Evolutionary conservation across 2,888 invertebrate genomes (phyloP).

Genomic region (Cephus nigrinus): DNA sequence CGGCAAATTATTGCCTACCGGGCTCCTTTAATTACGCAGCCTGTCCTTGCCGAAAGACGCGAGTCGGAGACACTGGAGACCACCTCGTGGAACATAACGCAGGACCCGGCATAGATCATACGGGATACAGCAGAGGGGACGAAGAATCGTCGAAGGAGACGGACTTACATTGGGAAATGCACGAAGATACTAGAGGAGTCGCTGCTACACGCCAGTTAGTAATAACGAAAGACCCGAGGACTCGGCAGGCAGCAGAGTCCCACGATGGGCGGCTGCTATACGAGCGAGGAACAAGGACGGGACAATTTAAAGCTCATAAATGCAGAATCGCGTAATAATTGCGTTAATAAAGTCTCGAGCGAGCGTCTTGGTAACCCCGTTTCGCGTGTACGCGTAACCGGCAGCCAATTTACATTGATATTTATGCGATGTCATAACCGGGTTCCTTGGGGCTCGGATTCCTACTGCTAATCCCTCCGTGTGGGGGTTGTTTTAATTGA

Average conservation of each 20-base stretch:
- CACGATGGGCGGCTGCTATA: neutral
- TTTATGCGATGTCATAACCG: slow-evolving; percentile 67
- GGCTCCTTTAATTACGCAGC: neutral
- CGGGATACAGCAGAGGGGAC: too few relatives aligned
- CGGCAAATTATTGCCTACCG: neutral
- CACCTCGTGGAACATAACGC: too few relatives aligned
- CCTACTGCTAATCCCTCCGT: slow-evolving; percentile 62
- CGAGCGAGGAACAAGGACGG: neutral
- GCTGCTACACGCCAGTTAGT: neutral
- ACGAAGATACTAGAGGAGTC: too few relatives aligned
- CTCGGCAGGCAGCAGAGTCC: neutral
- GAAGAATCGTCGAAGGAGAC: neutral
- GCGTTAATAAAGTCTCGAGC: slow-evolving; percentile 48
- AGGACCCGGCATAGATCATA: too few relatives aligned
- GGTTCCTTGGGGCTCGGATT: slow-evolving; percentile 57
- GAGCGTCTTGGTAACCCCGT: slow-evolving; percentile 29
- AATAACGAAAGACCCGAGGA: neutral
- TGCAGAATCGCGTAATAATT: slow-evolving; percentile 52
- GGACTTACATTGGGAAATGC: neutral
- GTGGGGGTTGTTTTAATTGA: slow-evolving; percentile 65
- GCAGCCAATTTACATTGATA: slow-evolving; percentile 65
- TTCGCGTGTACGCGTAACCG: slow-evolving; percentile 22
- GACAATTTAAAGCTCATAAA: slow-evolving; percentile 56
- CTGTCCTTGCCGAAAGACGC: neutral
- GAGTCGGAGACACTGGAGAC: neutral